phyloP scores from a whole-genome alignment of 2,888 invertebrate species.

The Salpingus planirostris region DNA sequence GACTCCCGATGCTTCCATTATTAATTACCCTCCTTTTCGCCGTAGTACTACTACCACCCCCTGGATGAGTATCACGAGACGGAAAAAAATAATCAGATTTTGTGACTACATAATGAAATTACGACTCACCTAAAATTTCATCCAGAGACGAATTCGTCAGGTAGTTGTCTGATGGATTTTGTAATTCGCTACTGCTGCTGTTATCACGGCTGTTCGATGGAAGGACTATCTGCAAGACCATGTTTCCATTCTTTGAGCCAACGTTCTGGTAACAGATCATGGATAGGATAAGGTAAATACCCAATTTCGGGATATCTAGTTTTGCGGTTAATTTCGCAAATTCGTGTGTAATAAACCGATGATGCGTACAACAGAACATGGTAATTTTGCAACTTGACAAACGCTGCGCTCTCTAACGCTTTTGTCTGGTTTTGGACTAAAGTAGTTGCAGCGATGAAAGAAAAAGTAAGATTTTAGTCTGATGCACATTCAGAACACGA shows the following conservation, averaged over 20 bases:
- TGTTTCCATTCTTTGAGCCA: slow-evolving; percentile 29
- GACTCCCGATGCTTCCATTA: slow-evolving; percentile 10
- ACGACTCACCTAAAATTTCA: slow-evolving; percentile 23
- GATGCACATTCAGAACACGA: too few relatives aligned
- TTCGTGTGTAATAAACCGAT: slow-evolving; percentile 14
- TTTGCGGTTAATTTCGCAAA: too few relatives aligned
- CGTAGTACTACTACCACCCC: neutral
- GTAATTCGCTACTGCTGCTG: slow-evolving; percentile 10
- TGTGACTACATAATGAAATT: slow-evolving; percentile 6
- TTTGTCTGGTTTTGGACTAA: too few relatives aligned
- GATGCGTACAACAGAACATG: too few relatives aligned
- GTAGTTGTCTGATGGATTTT: too few relatives aligned
- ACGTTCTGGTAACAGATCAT: slow-evolving; percentile 15
- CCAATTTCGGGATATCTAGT: too few relatives aligned
- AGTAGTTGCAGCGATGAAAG: too few relatives aligned
- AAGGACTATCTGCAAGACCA: slow-evolving; percentile 38
- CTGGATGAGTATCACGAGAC: slow-evolving; percentile 1
- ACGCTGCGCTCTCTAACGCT: too few relatives aligned
- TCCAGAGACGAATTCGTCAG: slow-evolving; percentile 17
- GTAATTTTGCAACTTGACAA: too few relatives aligned
- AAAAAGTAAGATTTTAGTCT: too few relatives aligned
- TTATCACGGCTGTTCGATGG: slow-evolving; percentile 22
- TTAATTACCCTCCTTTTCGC: slow-evolving; percentile 5
- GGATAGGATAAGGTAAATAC: too few relatives aligned
- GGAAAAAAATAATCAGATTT: neutral